phyloP scores from a whole-genome alignment of 1,140 invertebrate species.

The Hyposmocoma kahamanoa region DNA sequence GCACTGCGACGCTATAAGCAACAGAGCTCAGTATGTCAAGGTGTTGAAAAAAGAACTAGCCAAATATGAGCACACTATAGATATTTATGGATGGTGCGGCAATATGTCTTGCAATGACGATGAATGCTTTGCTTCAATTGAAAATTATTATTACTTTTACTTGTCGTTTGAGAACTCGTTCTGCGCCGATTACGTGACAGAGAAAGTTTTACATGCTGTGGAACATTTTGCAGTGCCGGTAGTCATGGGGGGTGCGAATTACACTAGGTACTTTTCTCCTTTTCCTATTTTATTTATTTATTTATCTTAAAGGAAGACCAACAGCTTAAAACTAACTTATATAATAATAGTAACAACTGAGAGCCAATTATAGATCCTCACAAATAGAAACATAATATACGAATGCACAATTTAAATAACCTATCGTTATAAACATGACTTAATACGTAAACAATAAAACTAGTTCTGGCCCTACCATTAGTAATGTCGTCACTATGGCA shows the following conservation, averaged over 20 bases:
- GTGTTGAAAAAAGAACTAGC: constrained; percentile 72
- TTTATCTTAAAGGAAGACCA: too few relatives aligned
- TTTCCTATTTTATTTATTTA: too few relatives aligned
- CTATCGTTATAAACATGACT: too few relatives aligned
- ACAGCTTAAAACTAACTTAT: too few relatives aligned
- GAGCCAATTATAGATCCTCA: too few relatives aligned
- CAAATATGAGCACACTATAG: constrained; percentile 54
- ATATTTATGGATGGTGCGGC: constrained; percentile 79
- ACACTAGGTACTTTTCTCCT: too few relatives aligned
- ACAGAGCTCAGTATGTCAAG: constrained; percentile 70
- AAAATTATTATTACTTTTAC: constrained; percentile 76
- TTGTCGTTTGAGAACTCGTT: constrained; percentile 78
- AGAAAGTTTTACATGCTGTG: constrained; percentile 26
- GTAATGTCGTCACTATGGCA: too few relatives aligned
- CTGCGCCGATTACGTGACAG: constrained; percentile 75
- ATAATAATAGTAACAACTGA: too few relatives aligned
- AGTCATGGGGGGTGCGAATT: constrained; percentile 27
- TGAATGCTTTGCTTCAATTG: constrained; percentile 49
- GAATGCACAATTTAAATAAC: too few relatives aligned
- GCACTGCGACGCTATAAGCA: constrained; percentile 72
- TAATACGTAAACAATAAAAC: too few relatives aligned
- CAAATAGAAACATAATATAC: too few relatives aligned
- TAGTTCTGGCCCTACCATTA: too few relatives aligned
- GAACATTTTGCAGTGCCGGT: constrained; percentile 4
- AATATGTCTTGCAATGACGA: constrained; percentile 27